Conservation (phyloP, 2,797 vertebrate genomes). For the Semotilus atromaculatus region DNA sequence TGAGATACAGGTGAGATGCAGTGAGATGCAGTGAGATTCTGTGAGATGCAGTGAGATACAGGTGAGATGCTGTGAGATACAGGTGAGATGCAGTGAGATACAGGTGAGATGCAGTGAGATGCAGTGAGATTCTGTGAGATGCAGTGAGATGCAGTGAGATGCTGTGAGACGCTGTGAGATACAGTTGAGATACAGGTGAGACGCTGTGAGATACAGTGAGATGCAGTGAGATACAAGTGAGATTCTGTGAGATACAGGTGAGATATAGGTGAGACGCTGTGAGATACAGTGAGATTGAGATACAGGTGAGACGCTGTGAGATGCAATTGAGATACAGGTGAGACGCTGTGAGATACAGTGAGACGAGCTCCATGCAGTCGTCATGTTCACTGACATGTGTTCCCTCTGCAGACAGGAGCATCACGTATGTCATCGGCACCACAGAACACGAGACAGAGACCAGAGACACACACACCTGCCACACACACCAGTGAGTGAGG, state of each 20-base stretch:
- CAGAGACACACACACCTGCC: constrained; percentile 17
- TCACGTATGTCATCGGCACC: neutral
- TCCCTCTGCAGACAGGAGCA: neutral
- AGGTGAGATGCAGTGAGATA: neutral
- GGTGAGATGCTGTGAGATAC: neutral
- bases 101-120: neutral
- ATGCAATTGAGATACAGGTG: neutral
- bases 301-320: neutral
- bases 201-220: neutral
- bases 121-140: constrained; percentile 21
- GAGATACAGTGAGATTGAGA: neutral
- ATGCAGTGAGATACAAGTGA: constrained; percentile 82
- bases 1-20: constrained; percentile 80
- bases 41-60: too few species aligned
- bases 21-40: neutral
- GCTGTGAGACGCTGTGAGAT: neutral
- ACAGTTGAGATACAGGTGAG: too few species aligned
- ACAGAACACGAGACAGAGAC: neutral
- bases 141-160: neutral
- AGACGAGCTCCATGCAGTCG: neutral
- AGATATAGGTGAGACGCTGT: neutral
- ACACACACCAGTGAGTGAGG: constrained; percentile 20
- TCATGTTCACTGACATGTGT: neutral
- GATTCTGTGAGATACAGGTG: constrained; percentile 16
- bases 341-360: neutral